Conservation (phyloP, 2,888 invertebrate species). For the Hermodice carunculata region DNA sequence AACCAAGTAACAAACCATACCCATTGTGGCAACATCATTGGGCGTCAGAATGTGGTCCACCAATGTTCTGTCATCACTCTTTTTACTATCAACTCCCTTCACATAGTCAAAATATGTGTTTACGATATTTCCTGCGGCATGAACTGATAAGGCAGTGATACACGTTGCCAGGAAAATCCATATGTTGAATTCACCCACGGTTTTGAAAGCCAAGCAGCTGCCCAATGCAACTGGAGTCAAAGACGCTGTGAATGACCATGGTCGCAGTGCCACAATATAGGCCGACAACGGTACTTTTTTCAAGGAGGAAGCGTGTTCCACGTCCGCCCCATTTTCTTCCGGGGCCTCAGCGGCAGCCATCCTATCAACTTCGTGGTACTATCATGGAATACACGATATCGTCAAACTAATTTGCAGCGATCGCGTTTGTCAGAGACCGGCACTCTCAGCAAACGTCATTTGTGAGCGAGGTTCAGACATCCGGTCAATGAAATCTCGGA, state of each 20-base stretch:
- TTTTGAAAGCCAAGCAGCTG: constrained; percentile 88
- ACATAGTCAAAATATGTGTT: constrained; percentile 97
- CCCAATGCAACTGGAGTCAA: constrained; percentile 92
- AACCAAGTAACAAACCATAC: constrained; percentile 87
- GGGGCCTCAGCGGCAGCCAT: too few relatives aligned
- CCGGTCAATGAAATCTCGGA: too few relatives aligned
- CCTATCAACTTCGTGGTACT: too few relatives aligned
- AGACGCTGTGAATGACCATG: constrained; percentile 94
- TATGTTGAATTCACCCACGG: constrained; percentile 80
- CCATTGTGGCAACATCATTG: constrained; percentile 88
- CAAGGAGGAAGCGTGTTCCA: too few relatives aligned
- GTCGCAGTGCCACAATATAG: constrained; percentile 81
- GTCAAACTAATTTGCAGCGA: too few relatives aligned
- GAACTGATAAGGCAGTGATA: constrained; percentile 90
- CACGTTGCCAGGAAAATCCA: constrained; percentile 80
- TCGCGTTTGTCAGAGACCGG: too few relatives aligned
- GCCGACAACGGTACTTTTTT: too few relatives aligned
- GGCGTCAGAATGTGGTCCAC: constrained; percentile 92
- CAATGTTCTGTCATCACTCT: constrained; percentile 86
- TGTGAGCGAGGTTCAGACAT: too few relatives aligned
- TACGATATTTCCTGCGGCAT: constrained; percentile 96
- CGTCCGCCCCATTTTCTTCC: too few relatives aligned
- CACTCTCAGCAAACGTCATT: too few relatives aligned
- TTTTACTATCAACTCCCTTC: constrained; percentile 90
- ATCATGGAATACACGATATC: too few relatives aligned